phyloP scores from a whole-genome alignment of 2,113 vertebrate species.

The Tragelaphus buxtoni region DNA sequence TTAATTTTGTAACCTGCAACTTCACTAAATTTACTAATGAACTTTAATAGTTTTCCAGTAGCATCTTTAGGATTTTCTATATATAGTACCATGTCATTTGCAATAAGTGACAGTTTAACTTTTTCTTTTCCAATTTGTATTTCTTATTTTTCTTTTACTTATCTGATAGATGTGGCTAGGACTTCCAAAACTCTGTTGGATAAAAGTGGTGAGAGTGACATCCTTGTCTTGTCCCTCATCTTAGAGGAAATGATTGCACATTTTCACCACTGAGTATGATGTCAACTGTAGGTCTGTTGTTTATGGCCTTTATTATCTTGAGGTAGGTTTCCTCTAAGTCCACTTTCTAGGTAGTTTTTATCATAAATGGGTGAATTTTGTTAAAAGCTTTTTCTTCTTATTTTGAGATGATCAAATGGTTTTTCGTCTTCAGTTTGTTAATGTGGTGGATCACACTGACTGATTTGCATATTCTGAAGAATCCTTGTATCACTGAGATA shows the following conservation, averaged over 20 bases:
- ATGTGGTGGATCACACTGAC: background rate
- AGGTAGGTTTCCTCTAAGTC: background rate
- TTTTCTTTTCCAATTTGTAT: background rate
- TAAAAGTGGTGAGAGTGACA: background rate
- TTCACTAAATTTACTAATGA: background rate
- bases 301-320: background rate
- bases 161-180: background rate
- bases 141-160: background rate
- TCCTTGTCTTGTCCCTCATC: background rate
- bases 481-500: background rate
- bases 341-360: background rate
- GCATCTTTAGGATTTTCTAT: background rate
- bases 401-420: background rate
- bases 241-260: background rate
- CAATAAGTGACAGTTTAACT: background rate
- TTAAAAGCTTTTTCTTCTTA: background rate
- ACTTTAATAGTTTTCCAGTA: background rate
- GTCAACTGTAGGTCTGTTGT: background rate
- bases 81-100: background rate
- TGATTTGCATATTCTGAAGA: background rate
- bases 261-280: background rate
- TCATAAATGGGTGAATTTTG: background rate
- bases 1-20: background rate
- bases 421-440: background rate
- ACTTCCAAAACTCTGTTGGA: background rate